Evolutionary conservation across 2,113 vertebrate species (phyloP), one percentile per base, ranked within the genome.

Genomic region (Cyphomyrus plagiostoma): DNA sequence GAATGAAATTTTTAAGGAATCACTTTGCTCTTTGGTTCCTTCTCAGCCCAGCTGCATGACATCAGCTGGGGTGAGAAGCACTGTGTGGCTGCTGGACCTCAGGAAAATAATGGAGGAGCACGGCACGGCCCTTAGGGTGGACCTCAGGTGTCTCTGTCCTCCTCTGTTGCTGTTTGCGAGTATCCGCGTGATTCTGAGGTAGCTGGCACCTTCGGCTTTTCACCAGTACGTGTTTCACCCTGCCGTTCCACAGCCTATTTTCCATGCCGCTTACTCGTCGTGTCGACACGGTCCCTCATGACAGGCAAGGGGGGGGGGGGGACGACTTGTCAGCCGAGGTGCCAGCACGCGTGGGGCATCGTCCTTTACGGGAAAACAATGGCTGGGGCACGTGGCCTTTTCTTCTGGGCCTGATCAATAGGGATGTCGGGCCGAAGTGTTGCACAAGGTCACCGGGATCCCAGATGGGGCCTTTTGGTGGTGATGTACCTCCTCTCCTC

Each of bases 381-480:
- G 50, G 49, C 48, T 39, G 30, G 26, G 4, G 50, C 15, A 19
- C 26, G 30, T 39, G 85, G 50, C 48, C 85, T 87, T 87, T 87
- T 19, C 49, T 66, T 90, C 91, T 23, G 66, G 86, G 80, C 30
- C 89, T 91, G 91, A 93, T 94, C 93, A 92, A 93, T 94, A 92
- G 92, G 90, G 70, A 66, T 88, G 92, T 92, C 91, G 91, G 88
- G 85, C 91, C 87, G 77, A 90, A 90, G 89, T 86, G 90, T 91
- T 89, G 89, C 91, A 92, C 93, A 93, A 92, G 92, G 92, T 94
- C 91, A 92, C 90, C 85, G 87, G 30, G 52, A 91, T 91, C 89
- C 91, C 92, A 92, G 92, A 92, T 91, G 90, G 91, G 91, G 91
- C 91, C 91, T 92, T 91, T 89, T 39, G 48, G 88, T 89, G 90